Base-by-base conservation (phyloP, 2,888 invertebrate species). In the Fragum fragum region DNA sequence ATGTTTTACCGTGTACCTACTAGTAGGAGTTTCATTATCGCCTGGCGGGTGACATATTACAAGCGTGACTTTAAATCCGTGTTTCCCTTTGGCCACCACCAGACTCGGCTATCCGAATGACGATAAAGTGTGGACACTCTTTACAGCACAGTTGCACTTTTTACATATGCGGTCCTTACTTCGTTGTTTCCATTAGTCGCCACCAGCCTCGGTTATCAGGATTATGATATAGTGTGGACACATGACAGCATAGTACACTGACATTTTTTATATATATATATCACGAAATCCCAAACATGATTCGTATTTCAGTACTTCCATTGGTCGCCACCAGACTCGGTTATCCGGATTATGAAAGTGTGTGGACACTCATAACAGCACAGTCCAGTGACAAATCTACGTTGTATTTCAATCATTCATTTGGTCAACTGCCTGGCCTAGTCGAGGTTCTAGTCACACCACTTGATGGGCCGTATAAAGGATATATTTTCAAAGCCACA, bases 381-480 rank as follows among this genome's bases (percentile, higher is more conserved):
- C 61, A 61, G 36, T 61, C 61, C 7, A 29, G n/a, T 6, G 61
- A 61, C n/a, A 61, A 18, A 32, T 61, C 61, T 6, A 61, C 61
- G 6, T 6, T 61, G 18, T 14, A 32, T 32, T 61, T 61, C 18
- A 61, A 32, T 21, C 57, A 57, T 28, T 28, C 14, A 21, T 23
- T 57, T 23, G 61, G 61, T 3, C 29, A 61, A n/a, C 1, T 61
- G n/a, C 61, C 61, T 1, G 61, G 61, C 16, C 61, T 61, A 7
- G 32, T 32, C 18, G 61, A 61, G 32, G 61, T 61, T 32, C 18
- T 61, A 61, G 61, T 61, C 18, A 61, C 61, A n/a, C 61, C 61
- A 14, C 14, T n/a, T n/a, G 61, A 61, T n/a, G 61, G 61, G 28
- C n/a, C 29, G 29, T 61, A 32, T 29, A 32, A 61, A n/a, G 61